These are phyloP conservation scores for Amia ocellicauda DNA, from an alignment of 2,113 vertebrate species.

Conservation along the genomic window DNA sequence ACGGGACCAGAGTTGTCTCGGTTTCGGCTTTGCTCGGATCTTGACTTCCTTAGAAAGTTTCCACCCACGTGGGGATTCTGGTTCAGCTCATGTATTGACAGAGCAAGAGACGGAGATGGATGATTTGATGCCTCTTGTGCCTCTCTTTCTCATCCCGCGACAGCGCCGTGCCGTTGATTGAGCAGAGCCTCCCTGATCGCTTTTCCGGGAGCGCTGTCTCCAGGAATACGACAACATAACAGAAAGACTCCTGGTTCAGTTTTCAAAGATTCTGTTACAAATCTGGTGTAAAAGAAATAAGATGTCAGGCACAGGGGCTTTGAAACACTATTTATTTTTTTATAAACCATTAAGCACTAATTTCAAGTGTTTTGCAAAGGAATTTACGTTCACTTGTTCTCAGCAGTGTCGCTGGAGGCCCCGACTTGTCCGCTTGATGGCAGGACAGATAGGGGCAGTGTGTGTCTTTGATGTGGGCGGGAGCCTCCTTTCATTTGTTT, in stretches of 20 bases:
- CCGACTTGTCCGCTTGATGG: conserved; percentile 5
- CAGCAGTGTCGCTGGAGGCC: not conserved
- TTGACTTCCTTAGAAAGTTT: conserved; percentile 6
- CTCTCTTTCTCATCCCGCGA: conserved; percentile 31
- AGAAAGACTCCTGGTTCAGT: no score
- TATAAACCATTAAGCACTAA: not conserved
- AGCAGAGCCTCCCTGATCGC: conserved; percentile 39
- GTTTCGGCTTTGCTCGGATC: not conserved
- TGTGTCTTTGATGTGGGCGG: conserved; percentile 33
- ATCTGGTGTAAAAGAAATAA: no score
- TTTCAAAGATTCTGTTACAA: no score
- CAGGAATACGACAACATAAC: no score
- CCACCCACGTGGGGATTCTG: conserved; percentile 57
- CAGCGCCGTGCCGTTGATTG: conserved; percentile 31
- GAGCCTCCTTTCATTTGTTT: conserved; percentile 38
- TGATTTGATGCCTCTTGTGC: conserved; percentile 37
- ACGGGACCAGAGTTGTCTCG: not conserved
- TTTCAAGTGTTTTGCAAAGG: not conserved
- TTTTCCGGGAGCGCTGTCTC: not conserved
- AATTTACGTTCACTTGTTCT: not conserved
- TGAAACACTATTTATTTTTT: no score
- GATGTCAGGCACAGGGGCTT: no score
- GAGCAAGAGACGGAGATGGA: conserved; percentile 38
- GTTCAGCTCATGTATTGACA: conserved; percentile 59
- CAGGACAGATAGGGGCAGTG: conserved; percentile 12